These are phyloP conservation scores for Sebastes jordani DNA, from an alignment of 2,797 vertebrate species.

Conservation along the genomic window DNA sequence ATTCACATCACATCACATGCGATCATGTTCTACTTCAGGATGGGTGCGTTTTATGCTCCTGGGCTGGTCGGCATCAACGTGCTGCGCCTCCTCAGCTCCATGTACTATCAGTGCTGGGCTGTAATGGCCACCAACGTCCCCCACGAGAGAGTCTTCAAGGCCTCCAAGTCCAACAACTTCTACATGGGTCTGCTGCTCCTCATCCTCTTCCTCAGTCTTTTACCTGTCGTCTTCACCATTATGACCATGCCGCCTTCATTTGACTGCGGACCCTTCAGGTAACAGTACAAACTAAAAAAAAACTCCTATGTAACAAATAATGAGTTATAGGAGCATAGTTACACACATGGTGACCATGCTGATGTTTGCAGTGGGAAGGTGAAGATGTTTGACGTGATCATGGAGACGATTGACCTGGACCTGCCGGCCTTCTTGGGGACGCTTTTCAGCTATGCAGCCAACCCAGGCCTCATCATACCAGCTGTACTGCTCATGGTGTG, in stretches of 20 bases:
- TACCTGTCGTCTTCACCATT: slow-evolving; percentile 96
- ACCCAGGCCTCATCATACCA: slow-evolving; percentile 96
- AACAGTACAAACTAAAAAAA: background rate
- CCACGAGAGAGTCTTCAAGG: slow-evolving; percentile 96
- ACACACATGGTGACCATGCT: background rate
- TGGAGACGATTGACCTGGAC: slow-evolving; percentile 93
- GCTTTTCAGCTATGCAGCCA: slow-evolving; percentile 93
- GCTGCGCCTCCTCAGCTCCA: slow-evolving; percentile 94
- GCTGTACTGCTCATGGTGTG: slow-evolving; percentile 97
- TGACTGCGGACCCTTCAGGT: slow-evolving; percentile 99
- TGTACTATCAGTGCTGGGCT: slow-evolving; percentile 99
- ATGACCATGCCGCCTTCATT: slow-evolving; percentile 97
- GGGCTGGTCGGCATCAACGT: slow-evolving; percentile 96
- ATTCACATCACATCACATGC: background rate
- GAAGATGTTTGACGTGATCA: slow-evolving; percentile 95
- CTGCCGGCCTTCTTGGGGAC: slow-evolving; percentile 94
- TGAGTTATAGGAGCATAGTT: background rate
- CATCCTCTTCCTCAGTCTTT: slow-evolving; percentile 95
- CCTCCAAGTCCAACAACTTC: slow-evolving; percentile 98
- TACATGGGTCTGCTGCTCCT: slow-evolving; percentile 97
- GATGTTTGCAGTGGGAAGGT: slow-evolving; percentile 85
- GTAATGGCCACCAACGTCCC: slow-evolving; percentile 98
- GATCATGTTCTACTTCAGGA: slow-evolving; percentile 79
- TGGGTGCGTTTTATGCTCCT: slow-evolving; percentile 98
- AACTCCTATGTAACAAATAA: background rate